phyloP scores from a whole-genome alignment of 2,797 vertebrate species.

The Coluber constrictor region DNA sequence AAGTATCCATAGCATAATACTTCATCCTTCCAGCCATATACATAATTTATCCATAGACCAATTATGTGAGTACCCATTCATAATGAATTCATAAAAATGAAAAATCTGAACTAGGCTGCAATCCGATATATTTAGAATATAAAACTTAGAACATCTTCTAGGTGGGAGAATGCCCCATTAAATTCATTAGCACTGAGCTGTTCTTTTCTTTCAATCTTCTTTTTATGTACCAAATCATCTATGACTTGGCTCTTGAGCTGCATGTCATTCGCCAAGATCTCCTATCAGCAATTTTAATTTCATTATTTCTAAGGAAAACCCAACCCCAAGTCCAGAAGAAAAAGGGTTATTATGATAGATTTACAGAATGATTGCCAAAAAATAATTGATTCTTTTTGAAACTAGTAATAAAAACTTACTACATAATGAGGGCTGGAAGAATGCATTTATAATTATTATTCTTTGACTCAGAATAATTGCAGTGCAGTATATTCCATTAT shows the following conservation, averaged over 20 bases:
- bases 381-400: neutral
- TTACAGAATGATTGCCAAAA: neutral
- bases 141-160: neutral
- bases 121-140: neutral
- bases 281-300: too few relatives aligned
- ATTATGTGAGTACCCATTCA: neutral
- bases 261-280: neutral
- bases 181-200: neutral
- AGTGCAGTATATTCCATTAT: slow-evolving; percentile 8
- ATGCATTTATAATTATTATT: neutral
- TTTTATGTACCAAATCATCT: neutral
- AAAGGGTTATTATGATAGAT: neutral
- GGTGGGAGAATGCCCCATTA: neutral
- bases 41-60: neutral
- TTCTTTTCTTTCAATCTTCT: neutral
- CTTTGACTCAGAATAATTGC: neutral
- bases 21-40: neutral
- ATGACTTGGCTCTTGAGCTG: neutral
- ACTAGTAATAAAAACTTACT: neutral
- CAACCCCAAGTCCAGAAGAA: neutral
- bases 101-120: neutral
- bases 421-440: neutral
- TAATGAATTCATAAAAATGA: neutral
- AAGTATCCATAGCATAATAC: neutral
- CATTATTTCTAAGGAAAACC: neutral